Evolutionary conservation across 2,797 vertebrate genomes (phyloP).

Genomic region (Tenualosa thibaudeaui): DNA sequence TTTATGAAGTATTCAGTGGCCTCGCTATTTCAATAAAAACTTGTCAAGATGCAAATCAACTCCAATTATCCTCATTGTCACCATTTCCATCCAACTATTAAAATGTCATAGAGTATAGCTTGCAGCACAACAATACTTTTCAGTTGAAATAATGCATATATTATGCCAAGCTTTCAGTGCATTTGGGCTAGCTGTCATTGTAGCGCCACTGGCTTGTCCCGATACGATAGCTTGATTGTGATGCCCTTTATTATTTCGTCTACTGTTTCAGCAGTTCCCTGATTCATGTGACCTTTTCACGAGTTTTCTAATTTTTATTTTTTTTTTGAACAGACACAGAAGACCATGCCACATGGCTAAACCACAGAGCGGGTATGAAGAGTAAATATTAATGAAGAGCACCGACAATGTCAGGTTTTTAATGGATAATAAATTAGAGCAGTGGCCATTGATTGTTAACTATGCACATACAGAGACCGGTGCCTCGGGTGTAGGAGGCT

Average conservation of each 20-base stretch:
- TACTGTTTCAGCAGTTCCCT: conserved; percentile 68
- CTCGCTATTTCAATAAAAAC: conserved; percentile 43
- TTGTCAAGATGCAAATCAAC: conserved; percentile 54
- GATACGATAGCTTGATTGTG: conserved; percentile 70
- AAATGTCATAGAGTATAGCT: conserved; percentile 52
- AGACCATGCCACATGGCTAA: conserved; percentile 53
- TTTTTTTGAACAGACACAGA: conserved; percentile 52
- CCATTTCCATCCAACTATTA: conserved; percentile 53
- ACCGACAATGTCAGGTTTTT: conserved; percentile 66
- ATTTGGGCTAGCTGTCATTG: conserved; percentile 62
- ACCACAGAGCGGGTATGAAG: conserved; percentile 49
- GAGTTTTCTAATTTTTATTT: conserved; percentile 56
- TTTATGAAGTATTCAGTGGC: conserved; percentile 33
- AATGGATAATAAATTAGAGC: conserved; percentile 70
- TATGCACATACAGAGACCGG: conserved; percentile 55
- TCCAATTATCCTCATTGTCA: conserved; percentile 53
- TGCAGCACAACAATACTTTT: conserved; percentile 56
- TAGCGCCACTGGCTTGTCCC: conserved; percentile 61
- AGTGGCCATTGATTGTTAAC: conserved; percentile 62
- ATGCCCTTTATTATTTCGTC: conserved; percentile 74
- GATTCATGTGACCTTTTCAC: conserved; percentile 74
- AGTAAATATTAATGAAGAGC: conserved; percentile 73
- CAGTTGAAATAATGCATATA: conserved; percentile 56
- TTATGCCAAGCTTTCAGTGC: conserved; percentile 53
- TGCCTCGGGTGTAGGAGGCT: conserved; percentile 47